Evolutionary conservation across 2,888 invertebrate species (phyloP), one percentile per base, ranked within the genome.

Genomic region (Resseliella maxima): DNA sequence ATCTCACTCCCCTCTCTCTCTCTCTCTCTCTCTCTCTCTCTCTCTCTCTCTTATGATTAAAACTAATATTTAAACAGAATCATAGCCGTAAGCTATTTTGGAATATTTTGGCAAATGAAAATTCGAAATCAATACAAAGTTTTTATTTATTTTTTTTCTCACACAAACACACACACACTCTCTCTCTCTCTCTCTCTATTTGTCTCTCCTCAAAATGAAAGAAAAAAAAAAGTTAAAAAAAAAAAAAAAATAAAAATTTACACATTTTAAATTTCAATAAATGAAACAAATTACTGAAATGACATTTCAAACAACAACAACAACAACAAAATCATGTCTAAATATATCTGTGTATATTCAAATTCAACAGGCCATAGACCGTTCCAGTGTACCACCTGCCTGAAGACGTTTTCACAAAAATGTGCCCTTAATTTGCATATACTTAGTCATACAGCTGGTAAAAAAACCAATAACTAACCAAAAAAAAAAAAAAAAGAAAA

Each of bases 361-460:
- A 72, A 83, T 41, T n/a, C 83, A 38, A 83, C 87, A 87, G 88
- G 87, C 89, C 92, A 92, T 91, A 91, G 92, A 87, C 92, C 92
- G 88, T 93, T 92, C 92, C 92, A 92, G 91, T 93, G 92, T 90
- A 92, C 92, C 90, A 92, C 92, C 90, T 93, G 92, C 92, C 92
- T 91, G 91, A 92, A 92, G 92, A 92, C 92, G 90, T 93, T 93
- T 92, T 92, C 92, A 89, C 92, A 92, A 92, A 92, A 92, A 91
- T 92, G 92, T 88, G 92, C 92, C 88, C 92, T 92, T 91, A 93
- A 92, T 92, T 92, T 92, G 89, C 93, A 93, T 92, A 92, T 92
- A 92, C 92, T 92, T 90, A 92, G 92, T 89, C 93, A 93, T 90
- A 92, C 92, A 87, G 87, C 88, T 85, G 88, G 88, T 88, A 88